phyloP scores from a whole-genome alignment of 2,113 vertebrate genomes.

The Tachycineta bicolor region DNA sequence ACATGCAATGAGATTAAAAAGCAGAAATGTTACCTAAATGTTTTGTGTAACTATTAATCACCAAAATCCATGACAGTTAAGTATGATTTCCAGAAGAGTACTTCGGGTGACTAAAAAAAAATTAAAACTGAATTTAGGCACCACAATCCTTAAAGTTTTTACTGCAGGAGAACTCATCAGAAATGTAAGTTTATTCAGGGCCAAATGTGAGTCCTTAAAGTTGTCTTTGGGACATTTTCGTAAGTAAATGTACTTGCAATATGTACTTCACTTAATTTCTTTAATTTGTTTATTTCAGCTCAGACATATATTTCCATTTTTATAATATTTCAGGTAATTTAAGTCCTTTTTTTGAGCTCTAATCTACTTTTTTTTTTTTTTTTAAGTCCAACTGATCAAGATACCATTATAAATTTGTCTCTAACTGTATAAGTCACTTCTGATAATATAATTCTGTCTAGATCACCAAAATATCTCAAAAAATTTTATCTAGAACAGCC shows the following conservation, averaged over 20 bases:
- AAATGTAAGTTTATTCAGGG: not conserved
- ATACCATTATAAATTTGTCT: not conserved
- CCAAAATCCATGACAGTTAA: not conserved
- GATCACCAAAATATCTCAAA: not conserved
- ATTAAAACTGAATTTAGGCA: not conserved
- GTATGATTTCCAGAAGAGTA: not conserved
- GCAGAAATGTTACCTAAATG: not conserved
- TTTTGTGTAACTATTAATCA: not conserved
- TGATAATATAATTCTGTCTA: not conserved
- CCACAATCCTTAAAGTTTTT: not conserved
- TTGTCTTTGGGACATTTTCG: not conserved
- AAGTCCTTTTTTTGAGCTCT: not conserved
- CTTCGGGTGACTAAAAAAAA: not conserved
- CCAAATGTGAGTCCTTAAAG: not conserved
- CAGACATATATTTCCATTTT: not conserved
- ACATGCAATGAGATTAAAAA: not conserved
- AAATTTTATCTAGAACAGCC: not conserved
- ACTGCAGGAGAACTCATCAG: not conserved
- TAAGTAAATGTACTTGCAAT: not conserved
- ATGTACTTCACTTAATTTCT: not conserved
- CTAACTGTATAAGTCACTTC: not conserved
- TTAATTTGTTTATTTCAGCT: not conserved
- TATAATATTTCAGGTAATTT: not conserved
- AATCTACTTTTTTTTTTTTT: not conserved
- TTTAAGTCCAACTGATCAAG: not conserved